Evolutionary conservation across 2,888 invertebrate species (phyloP).

Genomic region (Copidosoma aretas): DNA sequence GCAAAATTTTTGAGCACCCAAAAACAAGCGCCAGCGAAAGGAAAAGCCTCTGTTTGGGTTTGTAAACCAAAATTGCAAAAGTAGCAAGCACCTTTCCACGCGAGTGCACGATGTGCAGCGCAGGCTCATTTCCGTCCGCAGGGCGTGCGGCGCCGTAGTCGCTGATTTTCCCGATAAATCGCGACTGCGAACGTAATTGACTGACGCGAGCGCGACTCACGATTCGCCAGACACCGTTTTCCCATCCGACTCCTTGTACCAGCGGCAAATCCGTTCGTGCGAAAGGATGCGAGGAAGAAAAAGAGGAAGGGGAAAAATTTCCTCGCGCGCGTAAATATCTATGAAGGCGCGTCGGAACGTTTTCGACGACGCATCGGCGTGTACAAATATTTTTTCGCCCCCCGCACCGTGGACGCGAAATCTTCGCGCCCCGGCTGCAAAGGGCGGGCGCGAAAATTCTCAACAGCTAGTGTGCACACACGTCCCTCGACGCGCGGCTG

Average conservation of each 20-base stretch:
- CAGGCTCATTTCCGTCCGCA: no score
- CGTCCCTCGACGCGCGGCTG: no score
- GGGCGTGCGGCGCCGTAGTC: neutral
- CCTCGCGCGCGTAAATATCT: neutral
- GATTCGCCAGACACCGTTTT: neutral
- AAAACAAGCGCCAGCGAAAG: neutral
- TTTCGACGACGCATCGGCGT: neutral
- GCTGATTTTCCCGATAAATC: slow-evolving; percentile 19
- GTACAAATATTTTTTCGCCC: neutral
- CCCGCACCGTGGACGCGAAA: neutral
- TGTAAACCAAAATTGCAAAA: neutral
- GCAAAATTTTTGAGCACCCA: no score
- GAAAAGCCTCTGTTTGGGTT: neutral
- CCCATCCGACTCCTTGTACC: neutral
- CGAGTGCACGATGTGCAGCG: no score
- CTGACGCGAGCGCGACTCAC: neutral
- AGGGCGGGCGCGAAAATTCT: no score
- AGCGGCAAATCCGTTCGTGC: neutral
- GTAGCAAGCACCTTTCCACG: no score
- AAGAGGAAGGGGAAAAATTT: no score
- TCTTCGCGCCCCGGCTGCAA: no score
- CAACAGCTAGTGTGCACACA: no score
- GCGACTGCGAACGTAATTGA: slow-evolving; percentile 4
- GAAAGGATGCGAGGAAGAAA: no score
- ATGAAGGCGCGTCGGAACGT: neutral